Percentiles rank a stretch among this genome's conserved stretches.
Evolutionary conservation across 2,888 invertebrate species (phyloP).

Genomic region (Heliconius aoede): DNA sequence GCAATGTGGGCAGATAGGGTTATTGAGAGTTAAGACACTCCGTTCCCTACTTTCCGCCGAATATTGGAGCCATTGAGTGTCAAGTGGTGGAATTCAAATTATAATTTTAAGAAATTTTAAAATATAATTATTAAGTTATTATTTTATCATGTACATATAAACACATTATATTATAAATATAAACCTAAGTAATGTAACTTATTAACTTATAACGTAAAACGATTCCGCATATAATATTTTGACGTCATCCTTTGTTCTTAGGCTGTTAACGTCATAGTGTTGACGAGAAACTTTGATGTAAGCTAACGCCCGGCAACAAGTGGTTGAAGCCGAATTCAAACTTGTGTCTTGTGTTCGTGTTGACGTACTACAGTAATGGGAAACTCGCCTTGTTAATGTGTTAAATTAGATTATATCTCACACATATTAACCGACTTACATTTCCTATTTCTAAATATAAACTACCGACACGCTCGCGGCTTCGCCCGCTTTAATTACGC

Average conservation of each 20-base stretch:
- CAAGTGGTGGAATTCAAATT: no score
- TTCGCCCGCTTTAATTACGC: no score
- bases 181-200: not conserved
- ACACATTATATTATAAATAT: no score
- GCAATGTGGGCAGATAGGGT: no score
- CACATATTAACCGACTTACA: not conserved
- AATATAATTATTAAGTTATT: not conserved
- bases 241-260: constrained; percentile 43
- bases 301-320: constrained; percentile 44
- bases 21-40: no score
- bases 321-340: constrained; percentile 39
- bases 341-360: constrained; percentile 23
- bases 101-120: not conserved
- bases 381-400: constrained; percentile 8
- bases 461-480: no score
- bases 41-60: no score
- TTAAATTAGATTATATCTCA: constrained; percentile 4
- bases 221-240: constrained; percentile 1
- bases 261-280: constrained; percentile 45
- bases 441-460: no score
- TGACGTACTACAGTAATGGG: constrained; percentile 10
- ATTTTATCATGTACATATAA: not conserved
- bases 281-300: constrained; percentile 39
- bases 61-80: no score
- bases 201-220: constrained; percentile 33